Evolutionary conservation across 1,140 invertebrate genomes (phyloP), one percentile per base, ranked within the genome.

Genomic region (Temnothorax nylanderi): DNA sequence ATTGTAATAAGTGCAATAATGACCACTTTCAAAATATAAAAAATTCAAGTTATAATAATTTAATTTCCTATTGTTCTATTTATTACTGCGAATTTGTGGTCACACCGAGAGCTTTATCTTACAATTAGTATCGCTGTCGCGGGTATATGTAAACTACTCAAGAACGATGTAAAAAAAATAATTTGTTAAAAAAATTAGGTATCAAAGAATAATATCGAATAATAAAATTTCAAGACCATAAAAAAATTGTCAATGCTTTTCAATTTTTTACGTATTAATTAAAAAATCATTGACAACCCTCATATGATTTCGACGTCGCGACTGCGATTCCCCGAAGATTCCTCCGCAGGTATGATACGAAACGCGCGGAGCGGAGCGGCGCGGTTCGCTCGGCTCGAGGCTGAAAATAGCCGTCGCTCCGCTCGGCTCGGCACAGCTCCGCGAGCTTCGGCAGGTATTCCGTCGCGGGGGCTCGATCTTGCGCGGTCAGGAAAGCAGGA

Each of bases 391-490:
- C 91, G 92, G 93, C 93, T 93, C 93, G 91, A 88, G 90, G 92
- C 92, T 92, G 91, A 93, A 94, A 94, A 94, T 94, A 94, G 92
- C 91, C 89, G 82, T 44, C 74, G 88, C 87, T 89, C 85, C 51
- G 72, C 85, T 87, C 80, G 51, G 74, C 75, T 85, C 89, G 88
- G 86, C 91, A 93, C 87, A 94, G 90, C 88, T 90, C 90, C 87
- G 90, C 87, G 76, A 92, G 89, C 92, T 87, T 89, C 87, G 90
- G 91, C 76, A 90, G 87, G 87, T 91, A 88, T 91, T 91, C 90
- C 90, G 88, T 88, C 89, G 90, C 85, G 87, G 87, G 88, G 89
- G 88, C 54, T 81, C 82, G 84, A 87, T 89, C 47, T 85, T 87
- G 32, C 34, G 26, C 32, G 69, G 47, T 54, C 26, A 58, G 44